Evolutionary conservation across 2,797 vertebrate species (phyloP), one percentile per base, ranked within the genome.

Genomic region (Sorex maritimensis): DNA sequence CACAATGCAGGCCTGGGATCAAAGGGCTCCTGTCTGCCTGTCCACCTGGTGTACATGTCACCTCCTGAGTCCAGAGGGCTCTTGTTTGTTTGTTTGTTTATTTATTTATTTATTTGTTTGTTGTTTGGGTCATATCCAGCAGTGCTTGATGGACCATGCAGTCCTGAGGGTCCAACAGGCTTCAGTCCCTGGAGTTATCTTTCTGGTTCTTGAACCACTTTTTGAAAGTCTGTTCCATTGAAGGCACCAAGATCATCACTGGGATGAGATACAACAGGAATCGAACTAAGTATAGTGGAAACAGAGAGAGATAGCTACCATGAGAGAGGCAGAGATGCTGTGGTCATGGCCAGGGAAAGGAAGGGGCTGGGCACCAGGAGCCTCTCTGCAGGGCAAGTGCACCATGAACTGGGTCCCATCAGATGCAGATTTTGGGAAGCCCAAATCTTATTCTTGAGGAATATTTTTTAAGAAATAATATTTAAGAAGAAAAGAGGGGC

Each of bases 401-500:
- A 52, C 49, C 49, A 52, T 52, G 49, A 11, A 52, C 49, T 52
- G 49, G 49, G 49, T 52, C 49, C 49, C 49, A 52, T 8, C 26
- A 63, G 24, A 67, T 24, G 14, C 63, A 44, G 24, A 14, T 38
- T 90, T 58, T 12, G 0, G n/a, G 55, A 52, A 52, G 49, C 49
- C 49, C 61, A 63, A 24, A 63, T 63, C 19, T 58, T 58, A 19
- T 63, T 63, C 23, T 63, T 63, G 34, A 49, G 67, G 44, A 19
- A 55, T 83, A 58, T 86, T 74, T 12, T 82, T 17, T 67, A 72
- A 58, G 30, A 79, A 30, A 2, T 52, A 30, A 67, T 86, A 81
- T 58, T 94, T 75, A 88, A 87, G 52, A 96, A 91, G 19, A 63
- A 87, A 75, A 52, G 23, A 61, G 75, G 34, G 34, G 34, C 34